Base-by-base conservation (phyloP, 2,888 invertebrate species). In the Antheraea assamensis region DNA sequence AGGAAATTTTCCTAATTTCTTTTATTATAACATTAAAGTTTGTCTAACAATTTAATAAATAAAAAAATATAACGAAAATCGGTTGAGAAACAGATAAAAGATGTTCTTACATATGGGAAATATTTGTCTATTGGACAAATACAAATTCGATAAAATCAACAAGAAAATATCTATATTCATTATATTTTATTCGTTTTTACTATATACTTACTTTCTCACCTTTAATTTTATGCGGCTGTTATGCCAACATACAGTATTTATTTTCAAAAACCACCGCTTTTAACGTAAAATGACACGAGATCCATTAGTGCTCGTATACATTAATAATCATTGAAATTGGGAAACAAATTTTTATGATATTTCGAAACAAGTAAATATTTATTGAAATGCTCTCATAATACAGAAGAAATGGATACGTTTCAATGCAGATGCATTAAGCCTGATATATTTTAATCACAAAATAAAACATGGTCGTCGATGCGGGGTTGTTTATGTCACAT, bases 281-380 rank as follows among this genome's bases (percentile, higher is more conserved):
- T 27, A 64, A n/a, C 30, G 4, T 30, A 66, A 31, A 31, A 66
- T 30, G 31, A 66, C 13, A 31, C 31, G 66, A 30, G 19, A 19
- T n/a, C 66, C 17, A 66, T 31, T 66, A 31, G 61, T 8, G 4
- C 13, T 13, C 13, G 13, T 24, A 61, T 27, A 61, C n/a, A 27
- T 1, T 10, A 61, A 27, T 27, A 3, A 15, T 61, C 24, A 30
- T 24, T 17, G 27, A 61, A 61, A 61, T n/a, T 3, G 4, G 30
- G 21, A 30, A 31, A 19, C 30, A 30, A 66, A 31, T 8, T 35
- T 35, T n/a, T 35, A 10, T 35, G n/a, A 68, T 68, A n/a, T 21
- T 68, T 68, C 35, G n/a, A 68, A 68, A 35, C 61, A 64, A 64
- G 27, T 68, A 21, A 68, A 68, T 68, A n/a, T 68, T 35, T 68